Evolutionary conservation across 2,888 invertebrate species (phyloP), one percentile per base, ranked within the genome.

Genomic region (Cataglyphis livida): DNA sequence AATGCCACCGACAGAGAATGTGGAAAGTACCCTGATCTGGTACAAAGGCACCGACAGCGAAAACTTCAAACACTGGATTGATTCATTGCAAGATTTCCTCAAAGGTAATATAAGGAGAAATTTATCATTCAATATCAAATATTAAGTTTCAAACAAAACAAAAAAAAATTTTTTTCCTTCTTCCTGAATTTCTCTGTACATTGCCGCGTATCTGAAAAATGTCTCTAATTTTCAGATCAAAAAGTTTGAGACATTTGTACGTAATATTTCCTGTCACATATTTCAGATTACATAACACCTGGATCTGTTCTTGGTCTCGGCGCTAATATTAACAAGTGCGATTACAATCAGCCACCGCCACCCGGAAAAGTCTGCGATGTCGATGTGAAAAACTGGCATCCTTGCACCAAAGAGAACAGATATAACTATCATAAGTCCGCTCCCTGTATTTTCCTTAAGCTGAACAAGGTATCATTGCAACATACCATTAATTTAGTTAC

Each of bases 1-100:
- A 9, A 96, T 98, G 96, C 98, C 99, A 9, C 97, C 97, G 62
- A 96, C 96, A 81, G 96, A 96, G 57, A 98, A 99, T 93, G 97
- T 98, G 62, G 98, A 98, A 91, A 99, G 99, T 94, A 99, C 99
- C 51, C 96, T 99, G 88, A 98, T 99, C 94, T 98, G 98, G 97
- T 99, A 98, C 95, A 97, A 97, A 93, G 98, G 97, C 61, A 97
- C 97, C 21, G 97, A 97, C 85, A 96, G 96, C 81, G 96, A 96
- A 70, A 97, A 97, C 93, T 98, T 97, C 93, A 95, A 96, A 87
- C 96, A 96, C 92, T 98, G 98, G 98, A 97, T 96, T 32, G 95
- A 97, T 35, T 96, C 97, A 82, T 94, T 98, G 65, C 96, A 97
- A 81, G 94, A 96, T 15, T 98, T 98, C 94, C 95, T 99, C 83